Evolutionary conservation across 2,888 invertebrate species (phyloP).

Genomic region (Nomada fabriciana): DNA sequence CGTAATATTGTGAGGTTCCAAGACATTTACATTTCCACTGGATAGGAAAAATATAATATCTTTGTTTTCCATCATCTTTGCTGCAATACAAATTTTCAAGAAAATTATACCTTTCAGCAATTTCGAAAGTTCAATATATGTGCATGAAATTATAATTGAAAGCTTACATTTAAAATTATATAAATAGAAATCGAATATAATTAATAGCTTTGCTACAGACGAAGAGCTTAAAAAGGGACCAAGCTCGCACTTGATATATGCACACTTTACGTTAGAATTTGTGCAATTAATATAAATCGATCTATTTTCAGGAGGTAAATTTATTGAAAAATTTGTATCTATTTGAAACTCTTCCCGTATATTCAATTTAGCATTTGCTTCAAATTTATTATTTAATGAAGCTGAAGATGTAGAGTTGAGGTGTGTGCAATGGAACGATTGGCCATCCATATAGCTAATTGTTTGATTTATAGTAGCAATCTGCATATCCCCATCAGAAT

Average conservation of each 20-base stretch:
- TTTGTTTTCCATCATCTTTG: conserved; percentile 70
- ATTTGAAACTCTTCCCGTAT: conserved; percentile 47
- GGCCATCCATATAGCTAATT: conserved; percentile 64
- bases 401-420: conserved; percentile 7
- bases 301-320: conserved; percentile 62
- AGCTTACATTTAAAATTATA: conserved; percentile 77
- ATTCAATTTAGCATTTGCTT: not conserved
- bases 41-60: conserved; percentile 82
- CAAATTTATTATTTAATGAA: not conserved
- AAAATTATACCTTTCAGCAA: not conserved
- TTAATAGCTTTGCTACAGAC: conserved; percentile 78
- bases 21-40: conserved; percentile 76
- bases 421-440: conserved; percentile 61
- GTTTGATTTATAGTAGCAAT: conserved; percentile 69
- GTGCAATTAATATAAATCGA: conserved; percentile 81
- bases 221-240: conserved; percentile 80
- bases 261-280: conserved; percentile 77
- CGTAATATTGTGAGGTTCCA: conserved; percentile 70
- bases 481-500: conserved; percentile 54
- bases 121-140: not conserved
- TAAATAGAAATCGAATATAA: conserved; percentile 80
- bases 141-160: conserved; percentile 23
- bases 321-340: conserved; percentile 44
- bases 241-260: conserved; percentile 78
- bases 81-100: conserved; percentile 41